These are phyloP conservation scores for Telmatochromis sp. DNA, from an alignment of 2,113 vertebrate genomes.

Conservation along the genomic window DNA sequence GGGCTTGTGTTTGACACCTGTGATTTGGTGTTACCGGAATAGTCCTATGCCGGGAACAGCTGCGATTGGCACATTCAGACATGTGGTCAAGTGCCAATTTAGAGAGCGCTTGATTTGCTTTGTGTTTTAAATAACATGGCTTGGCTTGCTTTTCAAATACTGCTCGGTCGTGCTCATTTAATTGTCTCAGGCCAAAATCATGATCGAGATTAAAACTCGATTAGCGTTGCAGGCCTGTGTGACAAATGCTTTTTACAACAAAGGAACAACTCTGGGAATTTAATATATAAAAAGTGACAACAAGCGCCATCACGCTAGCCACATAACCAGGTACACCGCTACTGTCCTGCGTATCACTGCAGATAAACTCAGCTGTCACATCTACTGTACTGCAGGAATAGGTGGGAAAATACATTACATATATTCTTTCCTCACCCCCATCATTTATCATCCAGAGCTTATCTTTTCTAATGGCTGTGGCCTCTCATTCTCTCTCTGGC, in stretches of 20 bases:
- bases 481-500: neutral
- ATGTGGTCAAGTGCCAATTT: neutral
- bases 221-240: neutral
- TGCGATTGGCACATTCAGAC: neutral
- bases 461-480: neutral
- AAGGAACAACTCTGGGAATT: neutral
- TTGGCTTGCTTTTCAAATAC: neutral
- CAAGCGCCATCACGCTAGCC: neutral
- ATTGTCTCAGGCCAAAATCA: neutral
- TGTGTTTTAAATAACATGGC: neutral
- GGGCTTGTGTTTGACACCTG: neutral
- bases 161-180: neutral
- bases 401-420: slow-evolving; percentile 2
- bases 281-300: neutral
- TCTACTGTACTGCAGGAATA: neutral
- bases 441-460: slow-evolving; percentile 6
- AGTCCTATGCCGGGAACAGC: neutral
- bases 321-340: neutral
- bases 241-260: neutral
- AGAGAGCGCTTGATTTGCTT: neutral
- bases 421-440: neutral
- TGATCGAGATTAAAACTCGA: neutral
- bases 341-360: neutral
- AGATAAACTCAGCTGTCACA: neutral
- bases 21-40: neutral